Conservation (phyloP, 2,797 vertebrate genomes). For the Halcyon smyrnensis region DNA sequence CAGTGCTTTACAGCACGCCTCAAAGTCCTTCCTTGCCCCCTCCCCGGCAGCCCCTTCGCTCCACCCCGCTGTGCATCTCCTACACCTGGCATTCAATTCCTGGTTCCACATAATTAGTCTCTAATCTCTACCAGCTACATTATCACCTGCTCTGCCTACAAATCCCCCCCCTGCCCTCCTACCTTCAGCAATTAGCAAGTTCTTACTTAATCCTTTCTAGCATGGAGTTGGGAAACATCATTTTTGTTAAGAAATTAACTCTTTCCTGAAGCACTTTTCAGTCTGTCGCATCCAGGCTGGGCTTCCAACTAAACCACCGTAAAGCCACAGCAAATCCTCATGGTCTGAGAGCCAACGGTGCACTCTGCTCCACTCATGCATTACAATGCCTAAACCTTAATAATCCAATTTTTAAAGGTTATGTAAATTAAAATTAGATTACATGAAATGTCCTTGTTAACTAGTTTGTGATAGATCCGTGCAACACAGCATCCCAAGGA, state of each 20-base stretch:
- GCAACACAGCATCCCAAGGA: background rate
- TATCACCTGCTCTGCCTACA: constrained; percentile 11
- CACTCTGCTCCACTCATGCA: background rate
- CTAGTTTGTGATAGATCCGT: background rate
- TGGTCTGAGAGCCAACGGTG: background rate
- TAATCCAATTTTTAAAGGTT: constrained; percentile 19
- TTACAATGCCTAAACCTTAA: background rate
- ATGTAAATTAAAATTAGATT: constrained; percentile 33
- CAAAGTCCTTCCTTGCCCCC: too few relatives aligned
- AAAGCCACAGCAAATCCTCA: background rate
- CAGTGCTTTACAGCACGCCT: rapidly evolving
- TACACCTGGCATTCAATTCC: background rate
- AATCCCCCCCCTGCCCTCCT: background rate
- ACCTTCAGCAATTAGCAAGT: background rate
- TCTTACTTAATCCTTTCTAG: background rate
- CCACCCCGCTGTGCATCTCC: background rate
- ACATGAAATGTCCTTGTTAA: constrained; percentile 1
- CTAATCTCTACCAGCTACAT: background rate
- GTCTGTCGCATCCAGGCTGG: background rate
- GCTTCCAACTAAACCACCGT: background rate
- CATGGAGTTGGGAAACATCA: background rate
- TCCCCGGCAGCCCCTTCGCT: background rate
- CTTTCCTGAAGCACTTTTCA: background rate
- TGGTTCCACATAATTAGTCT: background rate
- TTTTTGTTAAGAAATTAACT: background rate